These are phyloP conservation scores for Tachina grossa DNA, from an alignment of 2,888 invertebrate species.

Conservation along the genomic window DNA sequence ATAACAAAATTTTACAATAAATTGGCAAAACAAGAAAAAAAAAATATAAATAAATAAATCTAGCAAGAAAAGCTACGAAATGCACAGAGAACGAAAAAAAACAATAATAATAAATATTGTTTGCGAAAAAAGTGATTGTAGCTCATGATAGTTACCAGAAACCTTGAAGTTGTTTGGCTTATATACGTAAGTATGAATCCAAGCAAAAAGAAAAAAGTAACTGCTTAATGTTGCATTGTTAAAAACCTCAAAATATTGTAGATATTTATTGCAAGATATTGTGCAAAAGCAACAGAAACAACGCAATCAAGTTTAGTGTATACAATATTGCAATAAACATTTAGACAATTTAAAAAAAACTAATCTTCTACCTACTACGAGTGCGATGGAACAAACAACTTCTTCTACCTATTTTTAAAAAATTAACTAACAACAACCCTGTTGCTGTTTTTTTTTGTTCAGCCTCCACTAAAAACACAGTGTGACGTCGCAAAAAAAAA, in stretches of 20 bases:
- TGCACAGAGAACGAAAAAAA: constrained; percentile 18
- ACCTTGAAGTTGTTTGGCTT: constrained; percentile 66
- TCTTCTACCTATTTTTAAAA: background rate
- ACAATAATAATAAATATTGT: constrained; percentile 35
- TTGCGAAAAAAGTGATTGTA: constrained; percentile 70
- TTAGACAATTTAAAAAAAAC: constrained; percentile 39
- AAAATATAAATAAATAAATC: constrained; percentile 36
- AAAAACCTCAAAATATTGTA: constrained; percentile 60
- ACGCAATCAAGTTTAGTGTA: constrained; percentile 38
- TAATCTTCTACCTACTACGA: constrained; percentile 58
- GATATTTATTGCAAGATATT: constrained; percentile 66
- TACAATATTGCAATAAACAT: constrained; percentile 61
- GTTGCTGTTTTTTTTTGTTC: constrained; percentile 9
- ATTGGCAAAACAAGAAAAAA: constrained; percentile 41
- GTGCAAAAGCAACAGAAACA: constrained; percentile 40
- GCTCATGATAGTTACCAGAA: constrained; percentile 52
- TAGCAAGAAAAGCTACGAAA: constrained; percentile 28
- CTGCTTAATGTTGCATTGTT: constrained; percentile 67
- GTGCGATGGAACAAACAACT: constrained; percentile 37
- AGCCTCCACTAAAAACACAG: constrained; percentile 42
- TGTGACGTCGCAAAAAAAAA: constrained; percentile 26
- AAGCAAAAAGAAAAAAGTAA: constrained; percentile 40
- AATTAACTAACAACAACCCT: constrained; percentile 11
- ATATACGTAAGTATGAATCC: background rate
- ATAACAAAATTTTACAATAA: constrained; percentile 57